Conservation (phyloP, 92 coral and sea anemone species). For the Diadumene lineata region DNA sequence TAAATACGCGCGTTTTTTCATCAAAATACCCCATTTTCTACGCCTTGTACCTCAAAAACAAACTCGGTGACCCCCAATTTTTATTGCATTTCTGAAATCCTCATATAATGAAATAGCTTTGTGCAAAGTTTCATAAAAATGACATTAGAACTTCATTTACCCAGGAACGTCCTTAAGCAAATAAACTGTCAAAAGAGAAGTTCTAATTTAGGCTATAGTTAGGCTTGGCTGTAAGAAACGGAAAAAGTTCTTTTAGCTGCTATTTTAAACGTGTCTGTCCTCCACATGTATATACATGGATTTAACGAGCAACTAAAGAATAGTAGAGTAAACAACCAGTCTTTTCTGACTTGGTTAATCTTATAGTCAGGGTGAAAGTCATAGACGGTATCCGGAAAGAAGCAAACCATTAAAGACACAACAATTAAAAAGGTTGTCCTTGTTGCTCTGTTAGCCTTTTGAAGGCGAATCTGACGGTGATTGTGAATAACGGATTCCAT, state of each 20-base stretch:
- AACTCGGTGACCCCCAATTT: no score
- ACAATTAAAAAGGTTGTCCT: slow-evolving; percentile 48
- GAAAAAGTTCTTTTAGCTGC: slow-evolving; percentile 34
- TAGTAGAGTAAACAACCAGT: slow-evolving; percentile 43
- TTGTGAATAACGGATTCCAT: slow-evolving; percentile 43
- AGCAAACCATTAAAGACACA: slow-evolving; percentile 34
- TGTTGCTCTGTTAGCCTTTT: slow-evolving; percentile 37
- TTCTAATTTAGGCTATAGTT: no score
- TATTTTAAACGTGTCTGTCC: slow-evolving; percentile 35
- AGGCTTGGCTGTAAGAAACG: no score
- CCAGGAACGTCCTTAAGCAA: no score
- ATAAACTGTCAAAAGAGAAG: no score
- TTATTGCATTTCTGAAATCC: no score
- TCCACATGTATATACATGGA: slow-evolving; percentile 61
- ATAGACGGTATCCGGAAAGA: slow-evolving; percentile 49
- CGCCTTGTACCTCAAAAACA: no score
- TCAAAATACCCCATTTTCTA: no score
- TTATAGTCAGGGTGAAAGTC: slow-evolving; percentile 25
- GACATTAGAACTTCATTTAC: no score
- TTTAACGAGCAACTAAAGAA: slow-evolving; percentile 47
- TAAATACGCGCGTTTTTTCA: no score
- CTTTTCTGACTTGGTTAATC: slow-evolving; percentile 26
- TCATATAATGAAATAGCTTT: no score
- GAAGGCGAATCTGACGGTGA: slow-evolving; percentile 34
- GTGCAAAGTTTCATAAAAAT: no score